Percentiles rank a stretch among this genome's conserved stretches.
These are phyloP conservation scores for Stichodactyla helianthus DNA, from an alignment of 64 coral and sea anemone species.

Conservation along the genomic window DNA sequence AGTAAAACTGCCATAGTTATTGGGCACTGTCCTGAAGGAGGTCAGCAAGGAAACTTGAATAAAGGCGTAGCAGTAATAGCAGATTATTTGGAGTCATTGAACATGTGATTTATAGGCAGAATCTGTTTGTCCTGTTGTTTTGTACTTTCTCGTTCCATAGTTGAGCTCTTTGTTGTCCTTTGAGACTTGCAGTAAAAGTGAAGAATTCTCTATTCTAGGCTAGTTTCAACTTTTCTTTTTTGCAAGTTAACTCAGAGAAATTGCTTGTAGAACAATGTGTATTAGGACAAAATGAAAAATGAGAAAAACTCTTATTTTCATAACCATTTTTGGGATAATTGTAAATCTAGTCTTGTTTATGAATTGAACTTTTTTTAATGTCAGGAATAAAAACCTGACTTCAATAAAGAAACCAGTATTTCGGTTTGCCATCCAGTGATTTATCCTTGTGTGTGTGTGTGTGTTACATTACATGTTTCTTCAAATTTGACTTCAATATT, in stretches of 20 bases:
- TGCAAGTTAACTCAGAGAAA: neutral
- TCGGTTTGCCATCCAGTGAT: too few relatives aligned
- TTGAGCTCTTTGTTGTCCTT: neutral
- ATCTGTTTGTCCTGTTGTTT: neutral
- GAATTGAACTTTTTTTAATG: neutral
- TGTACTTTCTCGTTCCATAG: neutral
- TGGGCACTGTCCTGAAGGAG: conserved; percentile 37
- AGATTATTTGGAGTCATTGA: conserved; percentile 74
- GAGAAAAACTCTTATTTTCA: neutral
- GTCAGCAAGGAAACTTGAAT: conserved; percentile 73
- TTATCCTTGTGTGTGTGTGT: too few relatives aligned
- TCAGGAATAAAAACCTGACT: neutral
- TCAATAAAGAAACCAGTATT: neutral
- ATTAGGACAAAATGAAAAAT: neutral
- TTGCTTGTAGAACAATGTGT: neutral
- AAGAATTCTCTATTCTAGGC: neutral
- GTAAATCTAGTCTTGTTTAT: neutral
- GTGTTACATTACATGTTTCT: too few relatives aligned
- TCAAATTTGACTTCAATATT: too few relatives aligned
- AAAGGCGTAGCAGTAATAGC: conserved; percentile 86
- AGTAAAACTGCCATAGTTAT: conserved; percentile 81
- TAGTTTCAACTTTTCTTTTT: neutral
- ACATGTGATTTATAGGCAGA: conserved; percentile 3
- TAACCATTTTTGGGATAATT: neutral
- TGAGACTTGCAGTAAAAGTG: neutral